Conservation (phyloP, 2,888 invertebrate species). For the Synanthedon myopaeformis region DNA sequence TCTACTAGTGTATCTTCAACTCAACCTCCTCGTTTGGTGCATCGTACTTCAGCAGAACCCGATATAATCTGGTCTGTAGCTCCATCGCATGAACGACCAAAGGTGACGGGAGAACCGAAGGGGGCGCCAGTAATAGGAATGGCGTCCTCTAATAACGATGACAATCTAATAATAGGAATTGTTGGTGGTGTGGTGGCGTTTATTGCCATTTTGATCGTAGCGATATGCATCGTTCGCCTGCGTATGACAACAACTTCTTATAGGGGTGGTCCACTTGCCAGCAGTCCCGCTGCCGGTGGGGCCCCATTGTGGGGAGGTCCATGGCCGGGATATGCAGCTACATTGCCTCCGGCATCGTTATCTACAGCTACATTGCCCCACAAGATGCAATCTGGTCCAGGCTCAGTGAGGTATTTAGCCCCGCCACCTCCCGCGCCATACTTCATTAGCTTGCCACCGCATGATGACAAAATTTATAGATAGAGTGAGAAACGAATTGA, state of each 20-base stretch:
- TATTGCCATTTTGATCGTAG: conserved; percentile 87
- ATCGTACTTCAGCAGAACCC: conserved; percentile 79
- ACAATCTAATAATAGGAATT: conserved; percentile 94
- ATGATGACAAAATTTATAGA: conserved; percentile 76
- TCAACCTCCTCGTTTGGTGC: conserved; percentile 62
- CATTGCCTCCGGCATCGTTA: conserved; percentile 69
- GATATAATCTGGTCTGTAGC: conserved; percentile 92
- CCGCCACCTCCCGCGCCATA: conserved; percentile 76
- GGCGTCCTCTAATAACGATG: conserved; percentile 82
- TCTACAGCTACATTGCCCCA: conserved; percentile 77
- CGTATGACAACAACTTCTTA: conserved; percentile 78
- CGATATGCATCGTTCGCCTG: conserved; percentile 88
- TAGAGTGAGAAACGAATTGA: conserved; percentile 25
- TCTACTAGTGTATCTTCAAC: conserved; percentile 53
- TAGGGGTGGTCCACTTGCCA: conserved; percentile 76
- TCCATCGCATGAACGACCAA: conserved; percentile 74
- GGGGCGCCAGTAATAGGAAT: conserved; percentile 67
- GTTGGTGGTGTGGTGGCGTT: conserved; percentile 93
- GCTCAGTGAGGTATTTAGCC: conserved; percentile 65
- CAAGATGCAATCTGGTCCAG: conserved; percentile 70
- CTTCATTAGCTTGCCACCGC: conserved; percentile 73
- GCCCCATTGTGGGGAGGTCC: conserved; percentile 71
- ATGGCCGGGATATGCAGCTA: conserved; percentile 71
- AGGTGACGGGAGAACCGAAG: conserved; percentile 71
- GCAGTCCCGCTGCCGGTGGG: conserved; percentile 71